Evolutionary conservation across 1,140 invertebrate genomes (phyloP), one percentile per base, ranked within the genome.

Genomic region (Bombus pyrosoma): DNA sequence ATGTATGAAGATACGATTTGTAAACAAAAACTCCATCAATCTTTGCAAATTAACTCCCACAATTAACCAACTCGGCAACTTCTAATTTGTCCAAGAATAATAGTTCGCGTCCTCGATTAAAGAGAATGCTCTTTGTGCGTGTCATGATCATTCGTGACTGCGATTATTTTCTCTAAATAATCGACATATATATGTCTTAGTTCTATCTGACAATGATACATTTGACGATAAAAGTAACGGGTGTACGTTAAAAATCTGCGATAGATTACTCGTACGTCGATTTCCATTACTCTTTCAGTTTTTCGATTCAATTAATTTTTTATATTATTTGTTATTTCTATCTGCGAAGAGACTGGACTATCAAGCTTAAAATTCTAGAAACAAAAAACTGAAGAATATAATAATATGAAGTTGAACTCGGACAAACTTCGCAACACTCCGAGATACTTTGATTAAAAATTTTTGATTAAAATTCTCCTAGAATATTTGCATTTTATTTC

Each of bases 1-100:
- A n/a, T n/a, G 32, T 5, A 53, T 6, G 43, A 53, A 53, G 43
- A 75, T 75, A 34, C 32, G 47, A 25, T 53, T 25, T 9, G 73
- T 32, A 53, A 75, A 75, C 43, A 37, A 75, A 75, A 75, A 57
- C 32, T 57, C 43, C 9, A 75, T 75, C 73, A 53, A 75, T 75
- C 73, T 57, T 57, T 34, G n/a, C 43, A 10, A 15, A 32, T 53
- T 13, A 57, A 75, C 72, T 32, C 22, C 18, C 9, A 22, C 32
- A 37, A 75, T 53, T 18, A 75, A 75, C 6, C 43, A 5, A 12
- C 22, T 25, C 22, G 6, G 12, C 6, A 57, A 25, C 22, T 57
- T 34, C 3, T 3, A 13, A 53, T 75, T 43, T 43, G 15, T n/a
- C 41, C 71, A 32, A 32, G n/a, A 43, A 73, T 43, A 73, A 47